Evolutionary conservation across 2,888 invertebrate genomes (phyloP), one percentile per base, ranked within the genome.

Genomic region (Fragum fragum): DNA sequence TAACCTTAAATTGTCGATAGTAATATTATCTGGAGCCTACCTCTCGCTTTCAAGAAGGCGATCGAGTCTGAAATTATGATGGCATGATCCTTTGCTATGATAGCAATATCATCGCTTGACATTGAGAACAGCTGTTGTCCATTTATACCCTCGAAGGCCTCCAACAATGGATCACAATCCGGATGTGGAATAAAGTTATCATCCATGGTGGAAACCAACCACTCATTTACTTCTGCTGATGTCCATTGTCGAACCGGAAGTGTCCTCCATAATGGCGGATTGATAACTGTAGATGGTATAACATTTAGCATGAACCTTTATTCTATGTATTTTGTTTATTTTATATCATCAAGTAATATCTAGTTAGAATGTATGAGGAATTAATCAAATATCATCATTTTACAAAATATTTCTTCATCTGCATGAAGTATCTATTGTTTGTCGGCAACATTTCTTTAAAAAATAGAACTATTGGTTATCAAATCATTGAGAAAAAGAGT

Each of bases 161-260:
- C 28, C 5, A 52, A n/a, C 23, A 70, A 3, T 28, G 32, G 52
- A 28, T 70, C 70, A 47, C 28, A 52, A 21, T 53, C 53, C 9
- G 1, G 18, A 6, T 52, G 52, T 6, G 28, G 23, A 26, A 28
- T 18, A 47, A 16, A 29, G 61, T 73, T n/a, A 32, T 82, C 75
- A 9, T 72, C 71, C 11, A 39, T 70, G 1, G 53, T 28, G 52
- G 59, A 23, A 42, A 21, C 26, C 26, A 82, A n/a, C 81, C 81
- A 82, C 23, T 74, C 63, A 18, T 28, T 26, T 5, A 78, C 75
- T 29, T 82, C 81, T 21, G 52, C 23, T 63, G 47, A 11, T 6
- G 78, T 75, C 81, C 81, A 82, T 21, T 77, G 71, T 53, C 21
- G 16, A 5, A 77, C 55, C 14, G 42, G 42, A 28, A 77, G n/a